These are phyloP conservation scores for Acanthaster planci DNA, from an alignment of 35 echinoderm and acorn worm species.

Conservation along the genomic window DNA sequence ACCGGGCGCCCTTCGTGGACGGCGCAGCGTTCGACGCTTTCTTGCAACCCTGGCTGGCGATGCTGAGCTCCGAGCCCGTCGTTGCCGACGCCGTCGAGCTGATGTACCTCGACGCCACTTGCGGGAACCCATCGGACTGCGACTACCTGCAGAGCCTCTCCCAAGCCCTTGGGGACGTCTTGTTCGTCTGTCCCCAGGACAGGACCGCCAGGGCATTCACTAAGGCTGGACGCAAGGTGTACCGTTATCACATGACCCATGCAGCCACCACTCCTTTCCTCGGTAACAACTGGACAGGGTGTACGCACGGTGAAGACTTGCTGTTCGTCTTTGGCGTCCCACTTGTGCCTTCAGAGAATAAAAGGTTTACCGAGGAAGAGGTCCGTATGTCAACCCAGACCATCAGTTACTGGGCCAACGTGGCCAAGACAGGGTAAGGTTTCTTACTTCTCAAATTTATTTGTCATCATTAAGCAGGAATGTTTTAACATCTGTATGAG, in stretches of 20 bases:
- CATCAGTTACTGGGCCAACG: constrained; percentile 20
- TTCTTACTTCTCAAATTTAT: no score
- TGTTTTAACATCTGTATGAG: no score
- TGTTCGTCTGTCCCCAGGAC: constrained; percentile 18
- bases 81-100: neutral
- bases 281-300: neutral
- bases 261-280: neutral
- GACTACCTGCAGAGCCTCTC: neutral
- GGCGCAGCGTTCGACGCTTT: neutral
- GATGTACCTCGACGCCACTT: neutral
- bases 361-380: neutral
- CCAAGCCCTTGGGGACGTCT: neutral
- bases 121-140: neutral
- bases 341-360: neutral
- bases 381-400: constrained; percentile 4
- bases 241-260: neutral
- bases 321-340: constrained; percentile 27
- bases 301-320: constrained; percentile 13
- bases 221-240: constrained; percentile 14
- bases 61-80: neutral
- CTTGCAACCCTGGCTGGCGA: neutral
- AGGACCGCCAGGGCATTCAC: neutral
- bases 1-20: neutral
- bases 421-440: constrained; percentile 30
- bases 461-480: no score